phyloP scores from a whole-genome alignment of 2,888 invertebrate genomes.

The Leucophenga montana region DNA sequence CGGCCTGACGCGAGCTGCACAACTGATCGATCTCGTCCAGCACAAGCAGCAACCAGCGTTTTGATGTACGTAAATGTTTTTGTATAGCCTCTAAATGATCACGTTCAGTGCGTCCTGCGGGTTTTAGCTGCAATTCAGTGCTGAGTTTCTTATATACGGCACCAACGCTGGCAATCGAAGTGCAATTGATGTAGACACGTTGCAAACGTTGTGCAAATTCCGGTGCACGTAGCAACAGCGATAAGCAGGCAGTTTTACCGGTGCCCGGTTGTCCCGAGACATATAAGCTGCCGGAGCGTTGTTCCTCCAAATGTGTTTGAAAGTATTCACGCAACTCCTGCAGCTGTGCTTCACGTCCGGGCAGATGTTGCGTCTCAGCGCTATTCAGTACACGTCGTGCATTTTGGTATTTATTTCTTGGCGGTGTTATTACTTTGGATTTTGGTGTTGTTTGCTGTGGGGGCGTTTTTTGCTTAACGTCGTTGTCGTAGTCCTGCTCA shows the following conservation, averaged over 20 bases:
- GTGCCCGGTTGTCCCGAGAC: constrained; percentile 98
- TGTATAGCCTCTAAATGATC: constrained; percentile 81
- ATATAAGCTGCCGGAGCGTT: constrained; percentile 87
- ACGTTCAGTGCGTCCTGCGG: constrained; percentile 78
- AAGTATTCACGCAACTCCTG: constrained; percentile 81
- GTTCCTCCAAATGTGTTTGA: constrained; percentile 77
- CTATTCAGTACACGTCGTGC: constrained; percentile 71
- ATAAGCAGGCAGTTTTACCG: constrained; percentile 91
- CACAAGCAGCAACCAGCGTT: constrained; percentile 84
- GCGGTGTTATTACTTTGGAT: constrained; percentile 23
- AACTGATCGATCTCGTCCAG: constrained; percentile 97
- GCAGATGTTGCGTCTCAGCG: constrained; percentile 75
- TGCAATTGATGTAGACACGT: constrained; percentile 86
- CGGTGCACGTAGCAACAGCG: constrained; percentile 80
- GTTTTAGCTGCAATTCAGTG: constrained; percentile 79
- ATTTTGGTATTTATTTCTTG: constrained; percentile 70
- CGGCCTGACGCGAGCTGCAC: constrained; percentile 84
- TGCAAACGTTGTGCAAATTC: constrained; percentile 75
- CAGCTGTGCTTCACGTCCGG: constrained; percentile 88
- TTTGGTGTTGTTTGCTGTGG: constrained; percentile 42
- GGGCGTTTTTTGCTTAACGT: constrained; percentile 24
- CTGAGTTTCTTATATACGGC: constrained; percentile 86
- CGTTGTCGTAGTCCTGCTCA: constrained; percentile 2
- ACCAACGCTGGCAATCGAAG: constrained; percentile 87
- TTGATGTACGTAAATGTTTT: constrained; percentile 78